Conservation (phyloP, 2,113 vertebrate genomes). For the Aegithalos caudatus region DNA sequence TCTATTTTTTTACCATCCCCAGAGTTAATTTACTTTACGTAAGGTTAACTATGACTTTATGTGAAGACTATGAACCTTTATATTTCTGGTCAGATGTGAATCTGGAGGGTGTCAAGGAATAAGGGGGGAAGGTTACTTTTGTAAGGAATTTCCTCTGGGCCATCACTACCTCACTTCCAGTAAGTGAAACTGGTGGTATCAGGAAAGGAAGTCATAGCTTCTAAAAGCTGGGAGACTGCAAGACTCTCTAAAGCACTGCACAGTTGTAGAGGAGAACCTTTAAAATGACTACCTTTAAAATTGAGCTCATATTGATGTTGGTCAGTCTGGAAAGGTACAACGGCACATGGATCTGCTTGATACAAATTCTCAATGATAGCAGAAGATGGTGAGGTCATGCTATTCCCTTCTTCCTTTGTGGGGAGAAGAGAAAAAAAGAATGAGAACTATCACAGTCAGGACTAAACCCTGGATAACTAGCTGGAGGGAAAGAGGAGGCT, state of each 20-base stretch:
- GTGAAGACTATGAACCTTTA: background rate
- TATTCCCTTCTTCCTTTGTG: slow-evolving; percentile 68
- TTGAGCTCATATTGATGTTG: slow-evolving; percentile 70
- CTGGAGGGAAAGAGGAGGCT: background rate
- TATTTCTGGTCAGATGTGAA: background rate
- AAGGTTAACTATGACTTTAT: background rate
- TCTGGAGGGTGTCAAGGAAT: background rate
- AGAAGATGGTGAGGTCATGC: slow-evolving; percentile 66
- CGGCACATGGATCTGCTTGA: slow-evolving; percentile 33
- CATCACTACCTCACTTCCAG: background rate
- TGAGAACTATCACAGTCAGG: background rate
- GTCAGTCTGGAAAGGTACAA: slow-evolving; percentile 74
- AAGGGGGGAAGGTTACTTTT: background rate
- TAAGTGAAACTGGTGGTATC: background rate
- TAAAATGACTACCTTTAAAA: slow-evolving; percentile 78
- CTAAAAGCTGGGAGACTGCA: background rate
- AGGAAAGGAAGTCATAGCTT: background rate
- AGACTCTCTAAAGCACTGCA: background rate
- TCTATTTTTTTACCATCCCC: background rate
- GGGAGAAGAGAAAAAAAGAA: background rate
- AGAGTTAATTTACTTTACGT: background rate
- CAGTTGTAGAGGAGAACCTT: background rate
- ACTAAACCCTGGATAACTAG: background rate
- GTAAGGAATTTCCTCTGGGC: background rate
- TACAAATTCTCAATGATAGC: slow-evolving; percentile 76